Evolutionary conservation across 2,888 invertebrate species (phyloP).

Genomic region (Malacosoma neustria): DNA sequence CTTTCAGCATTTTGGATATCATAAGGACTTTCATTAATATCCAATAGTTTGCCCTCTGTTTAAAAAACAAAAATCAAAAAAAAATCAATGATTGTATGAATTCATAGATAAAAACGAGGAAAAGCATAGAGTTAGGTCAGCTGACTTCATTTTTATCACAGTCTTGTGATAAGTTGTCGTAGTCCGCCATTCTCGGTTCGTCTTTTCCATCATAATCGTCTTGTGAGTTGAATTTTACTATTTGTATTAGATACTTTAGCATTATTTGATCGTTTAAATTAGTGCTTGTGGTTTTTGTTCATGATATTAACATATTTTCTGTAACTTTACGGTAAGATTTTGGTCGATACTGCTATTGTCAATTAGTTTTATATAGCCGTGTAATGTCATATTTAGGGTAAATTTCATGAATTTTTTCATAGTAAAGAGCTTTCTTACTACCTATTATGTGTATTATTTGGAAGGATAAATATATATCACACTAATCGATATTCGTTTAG

Average conservation of each 20-base stretch:
- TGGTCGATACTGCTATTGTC: constrained; percentile 34
- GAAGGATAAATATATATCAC: too few species aligned
- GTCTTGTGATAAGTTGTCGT: constrained; percentile 73
- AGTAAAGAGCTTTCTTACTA: neutral
- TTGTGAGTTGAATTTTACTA: constrained; percentile 58
- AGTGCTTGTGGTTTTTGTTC: constrained; percentile 40
- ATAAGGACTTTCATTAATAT: too few species aligned
- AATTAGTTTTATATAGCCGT: constrained; percentile 20
- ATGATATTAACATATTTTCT: constrained; percentile 23
- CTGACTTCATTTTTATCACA: constrained; percentile 73
- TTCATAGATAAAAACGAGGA: constrained; percentile 50
- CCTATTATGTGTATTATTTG: too few species aligned
- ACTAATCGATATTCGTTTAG: neutral
- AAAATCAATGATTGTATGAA: constrained; percentile 43
- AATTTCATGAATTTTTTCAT: constrained; percentile 8
- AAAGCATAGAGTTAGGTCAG: constrained; percentile 49
- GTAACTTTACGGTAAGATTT: constrained; percentile 36
- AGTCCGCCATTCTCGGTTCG: constrained; percentile 71
- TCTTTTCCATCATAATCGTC: constrained; percentile 67
- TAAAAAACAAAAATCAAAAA: too few species aligned
- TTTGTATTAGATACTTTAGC: constrained; percentile 24
- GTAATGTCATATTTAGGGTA: constrained; percentile 27
- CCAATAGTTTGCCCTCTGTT: too few species aligned
- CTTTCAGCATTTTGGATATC: too few species aligned
- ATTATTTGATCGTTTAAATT: constrained; percentile 23